These are phyloP conservation scores for Lacanobia wlatinum DNA, from an alignment of 2,888 invertebrate genomes.

Conservation along the genomic window DNA sequence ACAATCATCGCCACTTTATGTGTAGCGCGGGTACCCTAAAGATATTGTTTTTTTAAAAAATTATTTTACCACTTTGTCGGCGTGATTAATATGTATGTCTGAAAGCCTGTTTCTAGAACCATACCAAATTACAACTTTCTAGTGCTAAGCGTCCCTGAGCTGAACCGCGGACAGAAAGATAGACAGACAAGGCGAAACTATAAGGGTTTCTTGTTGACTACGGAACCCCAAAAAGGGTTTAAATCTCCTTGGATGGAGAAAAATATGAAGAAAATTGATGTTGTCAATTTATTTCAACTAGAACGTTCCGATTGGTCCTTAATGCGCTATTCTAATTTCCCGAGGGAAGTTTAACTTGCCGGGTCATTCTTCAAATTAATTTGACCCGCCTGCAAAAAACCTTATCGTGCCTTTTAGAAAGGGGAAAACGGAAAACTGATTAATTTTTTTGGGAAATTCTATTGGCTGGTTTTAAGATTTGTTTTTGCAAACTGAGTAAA, in stretches of 20 bases:
- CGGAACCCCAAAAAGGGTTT: not conserved
- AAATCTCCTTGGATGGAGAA: not conserved
- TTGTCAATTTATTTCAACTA: slow-evolving; percentile 49
- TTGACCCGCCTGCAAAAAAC: slow-evolving; percentile 14
- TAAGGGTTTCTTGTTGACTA: too few relatives aligned
- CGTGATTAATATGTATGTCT: too few relatives aligned
- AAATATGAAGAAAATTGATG: slow-evolving; percentile 21
- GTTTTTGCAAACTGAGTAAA: not conserved
- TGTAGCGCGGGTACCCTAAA: too few relatives aligned
- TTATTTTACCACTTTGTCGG: too few relatives aligned
- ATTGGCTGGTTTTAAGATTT: not conserved
- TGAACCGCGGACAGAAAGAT: too few relatives aligned
- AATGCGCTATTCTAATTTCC: slow-evolving; percentile 50
- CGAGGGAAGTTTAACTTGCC: slow-evolving; percentile 60
- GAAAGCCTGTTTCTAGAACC: too few relatives aligned
- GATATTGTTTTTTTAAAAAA: too few relatives aligned
- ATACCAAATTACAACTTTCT: too few relatives aligned
- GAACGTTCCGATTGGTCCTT: slow-evolving; percentile 25
- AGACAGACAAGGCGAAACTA: too few relatives aligned
- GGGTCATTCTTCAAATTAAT: slow-evolving; percentile 48
- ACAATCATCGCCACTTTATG: too few relatives aligned
- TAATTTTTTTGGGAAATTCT: not conserved
- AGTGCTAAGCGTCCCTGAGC: too few relatives aligned
- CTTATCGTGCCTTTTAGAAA: not conserved
- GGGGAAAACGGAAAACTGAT: not conserved